phyloP scores from a whole-genome alignment of 2,113 vertebrate species.

The Ceuthmochares aereus region DNA sequence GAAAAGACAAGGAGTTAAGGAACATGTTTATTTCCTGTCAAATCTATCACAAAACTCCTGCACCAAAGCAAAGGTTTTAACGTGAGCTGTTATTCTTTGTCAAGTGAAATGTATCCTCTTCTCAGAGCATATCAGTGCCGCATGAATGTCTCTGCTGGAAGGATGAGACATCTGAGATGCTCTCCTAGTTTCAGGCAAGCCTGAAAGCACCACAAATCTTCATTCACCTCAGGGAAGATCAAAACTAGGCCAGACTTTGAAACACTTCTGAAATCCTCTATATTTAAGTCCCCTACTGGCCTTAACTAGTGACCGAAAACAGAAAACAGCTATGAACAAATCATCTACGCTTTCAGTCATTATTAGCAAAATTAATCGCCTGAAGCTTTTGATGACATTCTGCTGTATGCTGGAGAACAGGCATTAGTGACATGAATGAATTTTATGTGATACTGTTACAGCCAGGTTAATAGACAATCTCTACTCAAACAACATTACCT shows the following conservation, averaged over 20 bases:
- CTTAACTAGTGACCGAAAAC: not conserved
- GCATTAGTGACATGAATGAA: not conserved
- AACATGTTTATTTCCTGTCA: not conserved
- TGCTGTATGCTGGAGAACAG: not conserved
- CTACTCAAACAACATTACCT: not conserved
- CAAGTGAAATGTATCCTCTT: not conserved
- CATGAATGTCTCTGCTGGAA: not conserved
- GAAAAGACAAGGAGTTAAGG: not conserved
- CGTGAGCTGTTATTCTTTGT: not conserved
- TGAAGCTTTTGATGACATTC: not conserved
- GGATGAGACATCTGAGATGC: not conserved
- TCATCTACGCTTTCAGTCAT: not conserved
- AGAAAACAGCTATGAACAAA: not conserved
- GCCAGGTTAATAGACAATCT: not conserved
- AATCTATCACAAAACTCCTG: not conserved
- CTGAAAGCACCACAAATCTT: not conserved
- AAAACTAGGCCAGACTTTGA: not conserved
- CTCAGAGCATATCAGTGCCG: not conserved
- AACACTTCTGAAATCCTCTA: not conserved
- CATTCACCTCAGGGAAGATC: not conserved
- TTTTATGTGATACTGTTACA: not conserved
- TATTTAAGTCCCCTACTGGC: not conserved
- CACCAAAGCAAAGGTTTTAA: not conserved
- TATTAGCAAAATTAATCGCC: not conserved
- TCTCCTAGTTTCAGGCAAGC: not conserved